A percentile compares a stretch with the other conserved stretches of the same genome.
These are phyloP conservation scores for Amblyraja radiata DNA, from an alignment of 2,797 vertebrate genomes.

Conservation along the genomic window DNA sequence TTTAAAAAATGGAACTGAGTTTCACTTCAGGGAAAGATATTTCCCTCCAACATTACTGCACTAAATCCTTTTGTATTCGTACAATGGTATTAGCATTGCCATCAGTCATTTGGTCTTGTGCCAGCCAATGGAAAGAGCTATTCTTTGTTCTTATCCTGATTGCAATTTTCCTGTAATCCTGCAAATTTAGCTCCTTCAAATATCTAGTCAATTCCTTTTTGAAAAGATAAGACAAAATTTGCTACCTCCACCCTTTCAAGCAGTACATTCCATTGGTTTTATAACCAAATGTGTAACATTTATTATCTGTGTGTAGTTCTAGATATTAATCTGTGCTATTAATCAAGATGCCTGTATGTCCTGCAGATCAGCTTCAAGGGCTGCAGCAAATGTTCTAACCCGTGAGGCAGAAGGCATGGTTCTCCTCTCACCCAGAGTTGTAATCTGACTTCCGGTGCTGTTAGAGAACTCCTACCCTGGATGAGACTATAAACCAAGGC, in stretches of 20 bases:
- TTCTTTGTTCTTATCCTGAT: no score
- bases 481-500: not conserved
- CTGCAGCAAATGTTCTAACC: not conserved
- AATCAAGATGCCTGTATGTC: not conserved
- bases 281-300: not conserved
- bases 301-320: not conserved
- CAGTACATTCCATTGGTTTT: not conserved
- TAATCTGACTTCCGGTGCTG: no score
- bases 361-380: not conserved
- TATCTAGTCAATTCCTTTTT: not conserved
- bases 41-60: not conserved
- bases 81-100: not conserved
- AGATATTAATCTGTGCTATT: no score
- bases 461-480: not conserved
- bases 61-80: not conserved
- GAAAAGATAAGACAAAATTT: not conserved
- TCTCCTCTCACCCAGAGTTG: not conserved
- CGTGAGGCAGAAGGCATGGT: not conserved
- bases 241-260: not conserved
- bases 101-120: not conserved
- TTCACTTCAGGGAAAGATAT: not conserved
- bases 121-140: not conserved
- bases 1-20: not conserved
- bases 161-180: not conserved
- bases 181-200: not conserved